Conservation (phyloP, 1,140 invertebrate species). For the Drosophila suzukii region DNA sequence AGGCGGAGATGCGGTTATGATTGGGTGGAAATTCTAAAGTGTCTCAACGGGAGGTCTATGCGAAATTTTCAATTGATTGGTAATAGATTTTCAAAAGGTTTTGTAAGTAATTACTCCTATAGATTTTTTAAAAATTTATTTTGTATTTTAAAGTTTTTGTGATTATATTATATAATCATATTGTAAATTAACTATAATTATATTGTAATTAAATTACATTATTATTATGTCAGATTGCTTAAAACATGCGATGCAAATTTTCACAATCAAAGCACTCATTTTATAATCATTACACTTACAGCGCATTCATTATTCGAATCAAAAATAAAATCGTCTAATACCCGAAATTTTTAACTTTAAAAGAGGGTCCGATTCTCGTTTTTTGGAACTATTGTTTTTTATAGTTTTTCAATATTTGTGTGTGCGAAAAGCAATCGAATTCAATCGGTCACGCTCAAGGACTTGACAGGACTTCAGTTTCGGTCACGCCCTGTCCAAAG, state of each 20-base stretch:
- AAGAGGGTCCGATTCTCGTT: not conserved
- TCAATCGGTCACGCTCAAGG: slow-evolving; percentile 38
- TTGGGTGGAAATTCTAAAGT: slow-evolving; percentile 1
- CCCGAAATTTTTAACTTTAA: not conserved
- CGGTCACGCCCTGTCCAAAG: slow-evolving; percentile 26
- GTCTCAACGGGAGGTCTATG: not conserved
- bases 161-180: too few species aligned
- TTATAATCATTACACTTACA: not conserved
- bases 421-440: slow-evolving; percentile 13
- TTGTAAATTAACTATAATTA: too few species aligned
- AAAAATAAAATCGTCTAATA: not conserved
- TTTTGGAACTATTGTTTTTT: slow-evolving; percentile 6
- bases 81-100: not conserved
- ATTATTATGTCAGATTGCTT: too few species aligned
- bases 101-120: too few species aligned
- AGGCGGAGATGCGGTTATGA: slow-evolving; percentile 2
- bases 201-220: too few species aligned
- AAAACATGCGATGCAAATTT: too few species aligned
- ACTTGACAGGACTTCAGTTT: slow-evolving; percentile 30
- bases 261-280: too few species aligned
- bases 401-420: slow-evolving; percentile 19
- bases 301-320: not conserved
- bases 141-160: too few species aligned
- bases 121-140: too few species aligned
- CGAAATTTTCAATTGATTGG: not conserved